Percentiles rank a stretch among this genome's conserved stretches.
Conservation (phyloP, 2,797 vertebrate genomes). For the Manis pentadactyla region DNA sequence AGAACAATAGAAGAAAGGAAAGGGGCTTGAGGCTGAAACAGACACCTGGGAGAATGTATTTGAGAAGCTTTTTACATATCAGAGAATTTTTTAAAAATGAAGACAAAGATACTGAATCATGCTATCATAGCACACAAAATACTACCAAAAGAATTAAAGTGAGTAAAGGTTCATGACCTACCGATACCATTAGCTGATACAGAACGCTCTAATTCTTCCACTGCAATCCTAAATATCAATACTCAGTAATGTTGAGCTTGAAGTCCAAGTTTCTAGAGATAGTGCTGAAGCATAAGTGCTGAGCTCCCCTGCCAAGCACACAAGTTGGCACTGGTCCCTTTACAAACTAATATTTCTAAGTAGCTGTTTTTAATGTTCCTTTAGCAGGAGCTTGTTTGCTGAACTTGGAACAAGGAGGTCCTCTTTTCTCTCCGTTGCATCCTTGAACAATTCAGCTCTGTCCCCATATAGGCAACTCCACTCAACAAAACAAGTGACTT, state of each 20-base stretch:
- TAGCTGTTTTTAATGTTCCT: background rate
- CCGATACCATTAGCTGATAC: background rate
- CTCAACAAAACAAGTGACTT: background rate
- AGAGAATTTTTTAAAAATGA: constrained; percentile 86
- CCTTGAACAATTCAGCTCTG: background rate
- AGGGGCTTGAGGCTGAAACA: constrained; percentile 87
- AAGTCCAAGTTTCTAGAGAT: background rate
- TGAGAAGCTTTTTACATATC: constrained; percentile 89
- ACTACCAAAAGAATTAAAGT: constrained; percentile 64
- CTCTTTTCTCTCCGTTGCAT: background rate
- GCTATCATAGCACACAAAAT: constrained; percentile 79
- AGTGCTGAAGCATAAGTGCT: background rate
- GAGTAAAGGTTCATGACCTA: constrained; percentile 24
- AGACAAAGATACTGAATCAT: constrained; percentile 86
- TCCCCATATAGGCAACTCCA: background rate
- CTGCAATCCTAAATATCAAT: background rate
- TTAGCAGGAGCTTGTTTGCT: background rate
- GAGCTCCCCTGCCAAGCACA: background rate
- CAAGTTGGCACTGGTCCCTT: background rate
- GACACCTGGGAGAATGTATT: constrained; percentile 90
- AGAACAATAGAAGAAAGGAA: constrained; percentile 90
- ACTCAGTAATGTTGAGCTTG: background rate
- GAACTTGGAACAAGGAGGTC: background rate
- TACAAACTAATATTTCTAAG: background rate
- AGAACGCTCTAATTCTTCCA: background rate